phyloP scores from a whole-genome alignment of 2,113 vertebrate genomes.

The Microcebus griseorufus region DNA sequence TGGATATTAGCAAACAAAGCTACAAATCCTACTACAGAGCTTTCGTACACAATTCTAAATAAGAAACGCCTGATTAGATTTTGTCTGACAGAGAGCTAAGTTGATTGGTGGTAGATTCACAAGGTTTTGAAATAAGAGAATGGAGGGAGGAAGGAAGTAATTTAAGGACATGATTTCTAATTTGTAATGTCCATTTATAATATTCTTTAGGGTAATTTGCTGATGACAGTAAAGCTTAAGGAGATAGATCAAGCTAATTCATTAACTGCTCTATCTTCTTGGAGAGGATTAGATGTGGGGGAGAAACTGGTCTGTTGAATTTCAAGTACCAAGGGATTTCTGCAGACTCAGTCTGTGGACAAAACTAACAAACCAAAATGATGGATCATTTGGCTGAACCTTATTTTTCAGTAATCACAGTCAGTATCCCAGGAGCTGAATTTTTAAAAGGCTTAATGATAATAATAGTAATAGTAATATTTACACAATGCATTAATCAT shows the following conservation, averaged over 20 bases:
- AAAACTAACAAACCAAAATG: slow-evolving; percentile 39
- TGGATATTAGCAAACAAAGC: neutral
- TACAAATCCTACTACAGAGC: too few relatives aligned
- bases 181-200: slow-evolving; percentile 71
- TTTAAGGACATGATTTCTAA: slow-evolving; percentile 69
- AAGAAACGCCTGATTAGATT: slow-evolving; percentile 32
- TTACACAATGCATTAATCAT: neutral
- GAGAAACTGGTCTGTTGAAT: slow-evolving; percentile 53
- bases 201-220: slow-evolving; percentile 64
- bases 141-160: slow-evolving; percentile 69
- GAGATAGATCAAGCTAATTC: slow-evolving; percentile 68
- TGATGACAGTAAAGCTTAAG: slow-evolving; percentile 76
- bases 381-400: neutral
- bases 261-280: slow-evolving; percentile 72
- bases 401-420: neutral
- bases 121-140: slow-evolving; percentile 61
- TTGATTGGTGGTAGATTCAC: slow-evolving; percentile 47
- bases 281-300: slow-evolving; percentile 61
- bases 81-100: slow-evolving; percentile 20
- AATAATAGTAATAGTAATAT: neutral
- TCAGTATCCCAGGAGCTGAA: neutral
- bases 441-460: neutral
- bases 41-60: neutral
- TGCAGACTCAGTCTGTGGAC: neutral
- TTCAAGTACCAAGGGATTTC: slow-evolving; percentile 52